These are phyloP conservation scores for Grapholita molesta DNA, from an alignment of 1,140 invertebrate genomes.

Conservation along the genomic window DNA sequence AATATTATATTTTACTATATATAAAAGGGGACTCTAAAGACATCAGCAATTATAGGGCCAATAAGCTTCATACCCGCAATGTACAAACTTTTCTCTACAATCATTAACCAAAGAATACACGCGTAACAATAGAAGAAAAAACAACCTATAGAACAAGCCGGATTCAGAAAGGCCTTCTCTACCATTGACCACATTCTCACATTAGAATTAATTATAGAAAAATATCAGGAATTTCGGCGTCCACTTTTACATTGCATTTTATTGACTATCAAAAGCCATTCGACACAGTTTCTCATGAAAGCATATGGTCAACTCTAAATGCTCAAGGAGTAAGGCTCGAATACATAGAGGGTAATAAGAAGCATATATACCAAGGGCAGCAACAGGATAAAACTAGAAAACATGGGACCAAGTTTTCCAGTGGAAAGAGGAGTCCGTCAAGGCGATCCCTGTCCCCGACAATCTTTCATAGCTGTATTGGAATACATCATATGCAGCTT, in stretches of 20 bases:
- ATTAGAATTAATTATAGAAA: background rate
- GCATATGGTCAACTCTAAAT: background rate
- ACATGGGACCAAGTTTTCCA: background rate
- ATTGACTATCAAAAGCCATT: background rate
- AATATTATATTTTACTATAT: slow-evolving; percentile 7
- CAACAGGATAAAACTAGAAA: background rate
- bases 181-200: slow-evolving; percentile 18
- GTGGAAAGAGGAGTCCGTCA: background rate
- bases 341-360: background rate
- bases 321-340: background rate
- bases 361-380: background rate
- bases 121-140: background rate
- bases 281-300: background rate
- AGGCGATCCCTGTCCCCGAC: background rate
- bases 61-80: slow-evolving; percentile 12
- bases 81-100: slow-evolving; percentile 15
- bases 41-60: slow-evolving; percentile 19
- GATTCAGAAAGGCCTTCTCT: slow-evolving; percentile 11
- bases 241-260: background rate
- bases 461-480: background rate
- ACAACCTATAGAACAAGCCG: slow-evolving; percentile 16
- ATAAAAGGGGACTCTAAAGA: slow-evolving; percentile 15
- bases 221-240: background rate
- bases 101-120: background rate
- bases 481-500: background rate